These are phyloP conservation scores for Psettodes erumei DNA, from an alignment of 2,113 vertebrate genomes.

Conservation along the genomic window DNA sequence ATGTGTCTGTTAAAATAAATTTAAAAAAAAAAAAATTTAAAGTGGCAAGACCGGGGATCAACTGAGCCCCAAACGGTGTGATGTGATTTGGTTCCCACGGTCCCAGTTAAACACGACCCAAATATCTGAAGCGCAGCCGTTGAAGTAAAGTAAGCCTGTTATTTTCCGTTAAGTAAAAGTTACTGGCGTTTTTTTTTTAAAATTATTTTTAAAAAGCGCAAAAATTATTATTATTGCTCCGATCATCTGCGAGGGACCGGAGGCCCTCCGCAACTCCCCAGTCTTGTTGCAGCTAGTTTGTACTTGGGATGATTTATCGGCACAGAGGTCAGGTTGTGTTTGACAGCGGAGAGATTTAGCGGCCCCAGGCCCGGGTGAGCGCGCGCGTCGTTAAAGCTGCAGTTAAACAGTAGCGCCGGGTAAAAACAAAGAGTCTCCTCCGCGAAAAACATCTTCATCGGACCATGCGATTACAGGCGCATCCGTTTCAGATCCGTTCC, in stretches of 20 bases:
- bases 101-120: not conserved
- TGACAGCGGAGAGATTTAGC: conserved; percentile 34
- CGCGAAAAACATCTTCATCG: not conserved
- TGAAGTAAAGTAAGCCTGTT: not conserved
- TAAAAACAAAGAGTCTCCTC: conserved; percentile 29
- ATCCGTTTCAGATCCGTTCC: not conserved
- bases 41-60: not conserved
- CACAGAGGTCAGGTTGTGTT: conserved; percentile 21
- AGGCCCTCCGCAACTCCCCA: not conserved
- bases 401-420: conserved; percentile 2
- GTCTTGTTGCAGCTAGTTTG: conserved; percentile 12
- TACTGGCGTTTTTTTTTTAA: not conserved
- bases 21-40: not conserved
- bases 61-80: not conserved
- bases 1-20: conserved; percentile 10
- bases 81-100: not conserved
- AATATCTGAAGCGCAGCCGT: not conserved
- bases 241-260: conserved; percentile 1
- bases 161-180: not conserved
- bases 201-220: not conserved
- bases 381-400: conserved; percentile 32
- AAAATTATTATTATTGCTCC: not conserved
- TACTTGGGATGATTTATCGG: not conserved
- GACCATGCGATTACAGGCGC: not conserved
- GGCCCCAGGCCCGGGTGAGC: conserved; percentile 37